Evolutionary conservation across 2,113 vertebrate species (phyloP).

Genomic region (Nothocercus nigrocapillus): DNA sequence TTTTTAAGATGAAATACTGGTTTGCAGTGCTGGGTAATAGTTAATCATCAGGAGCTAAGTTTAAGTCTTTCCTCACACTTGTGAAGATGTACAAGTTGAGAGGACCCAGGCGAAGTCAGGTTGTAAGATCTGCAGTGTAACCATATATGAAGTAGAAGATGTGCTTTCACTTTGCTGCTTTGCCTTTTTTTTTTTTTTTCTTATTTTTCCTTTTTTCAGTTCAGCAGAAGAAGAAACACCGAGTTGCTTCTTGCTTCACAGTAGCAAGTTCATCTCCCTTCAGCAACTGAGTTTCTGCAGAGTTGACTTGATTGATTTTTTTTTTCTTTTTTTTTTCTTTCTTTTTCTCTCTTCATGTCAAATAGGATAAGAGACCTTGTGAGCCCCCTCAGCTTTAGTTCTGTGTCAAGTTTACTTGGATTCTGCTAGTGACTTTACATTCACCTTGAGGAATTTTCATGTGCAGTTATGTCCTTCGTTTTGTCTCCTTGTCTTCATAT

Average conservation of each 20-base stretch:
- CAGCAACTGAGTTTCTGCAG: not conserved
- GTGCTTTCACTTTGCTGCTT: not conserved
- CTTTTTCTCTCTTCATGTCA: not conserved
- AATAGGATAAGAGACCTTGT: not conserved
- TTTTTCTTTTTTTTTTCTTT: too few species aligned
- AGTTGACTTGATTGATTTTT: not conserved
- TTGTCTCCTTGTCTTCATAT: not conserved
- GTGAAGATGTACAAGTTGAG: not conserved
- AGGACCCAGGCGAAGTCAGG: rapidly evolving
- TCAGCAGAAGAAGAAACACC: not conserved
- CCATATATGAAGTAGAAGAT: not conserved
- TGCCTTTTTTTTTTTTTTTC: not conserved
- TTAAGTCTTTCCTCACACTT: not conserved
- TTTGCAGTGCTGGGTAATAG: not conserved
- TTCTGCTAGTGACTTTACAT: rapidly evolving
- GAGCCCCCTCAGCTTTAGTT: not conserved
- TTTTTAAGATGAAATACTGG: not conserved
- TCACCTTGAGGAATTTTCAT: not conserved
- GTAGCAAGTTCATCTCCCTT: not conserved
- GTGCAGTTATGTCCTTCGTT: not conserved
- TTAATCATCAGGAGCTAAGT: not conserved
- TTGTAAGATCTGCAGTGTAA: not conserved
- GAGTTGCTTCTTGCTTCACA: not conserved
- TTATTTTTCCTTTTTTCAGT: rapidly evolving
- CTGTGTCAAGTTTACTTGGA: rapidly evolving